These are phyloP conservation scores for Trachymyrmex cornetzi DNA, from an alignment of 1,140 invertebrate genomes.

Conservation along the genomic window DNA sequence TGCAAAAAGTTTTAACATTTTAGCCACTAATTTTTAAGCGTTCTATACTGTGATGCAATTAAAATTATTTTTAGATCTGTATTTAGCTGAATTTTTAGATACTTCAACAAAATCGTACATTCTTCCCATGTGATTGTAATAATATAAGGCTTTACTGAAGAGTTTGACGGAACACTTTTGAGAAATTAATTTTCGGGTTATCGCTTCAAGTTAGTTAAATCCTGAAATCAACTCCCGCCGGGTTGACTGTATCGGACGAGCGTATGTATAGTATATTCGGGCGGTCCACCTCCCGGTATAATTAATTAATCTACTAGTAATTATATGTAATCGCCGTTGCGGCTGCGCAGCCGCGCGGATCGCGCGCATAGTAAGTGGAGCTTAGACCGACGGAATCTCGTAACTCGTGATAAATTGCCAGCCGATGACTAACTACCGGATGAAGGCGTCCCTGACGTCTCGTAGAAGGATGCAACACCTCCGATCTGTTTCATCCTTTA, in stretches of 20 bases:
- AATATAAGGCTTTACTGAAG: background rate
- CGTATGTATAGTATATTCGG: slow-evolving; percentile 40
- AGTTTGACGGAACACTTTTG: background rate
- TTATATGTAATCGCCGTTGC: slow-evolving; percentile 83
- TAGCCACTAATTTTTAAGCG: too few species aligned
- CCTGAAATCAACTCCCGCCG: slow-evolving; percentile 36
- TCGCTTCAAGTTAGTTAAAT: slow-evolving; percentile 36
- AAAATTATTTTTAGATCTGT: too few species aligned
- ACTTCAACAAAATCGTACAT: too few species aligned
- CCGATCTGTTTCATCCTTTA: slow-evolving; percentile 76
- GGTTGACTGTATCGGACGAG: slow-evolving; percentile 32
- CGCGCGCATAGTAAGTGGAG: slow-evolving; percentile 81
- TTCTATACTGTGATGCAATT: too few species aligned
- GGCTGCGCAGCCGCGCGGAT: slow-evolving; percentile 76
- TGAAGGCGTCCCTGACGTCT: slow-evolving; percentile 78
- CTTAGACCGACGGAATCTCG: slow-evolving; percentile 80
- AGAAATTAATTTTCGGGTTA: slow-evolving; percentile 34
- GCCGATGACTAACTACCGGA: slow-evolving; percentile 85
- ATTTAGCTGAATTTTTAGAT: too few species aligned
- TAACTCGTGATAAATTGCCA: slow-evolving; percentile 84
- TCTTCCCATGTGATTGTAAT: background rate
- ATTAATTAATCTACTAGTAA: slow-evolving; percentile 85
- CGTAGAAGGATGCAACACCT: slow-evolving; percentile 71
- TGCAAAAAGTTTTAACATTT: too few species aligned
- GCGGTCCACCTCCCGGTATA: slow-evolving; percentile 67